These are phyloP conservation scores for Chesias legatella DNA, from an alignment of 2,888 invertebrate genomes.

Conservation along the genomic window DNA sequence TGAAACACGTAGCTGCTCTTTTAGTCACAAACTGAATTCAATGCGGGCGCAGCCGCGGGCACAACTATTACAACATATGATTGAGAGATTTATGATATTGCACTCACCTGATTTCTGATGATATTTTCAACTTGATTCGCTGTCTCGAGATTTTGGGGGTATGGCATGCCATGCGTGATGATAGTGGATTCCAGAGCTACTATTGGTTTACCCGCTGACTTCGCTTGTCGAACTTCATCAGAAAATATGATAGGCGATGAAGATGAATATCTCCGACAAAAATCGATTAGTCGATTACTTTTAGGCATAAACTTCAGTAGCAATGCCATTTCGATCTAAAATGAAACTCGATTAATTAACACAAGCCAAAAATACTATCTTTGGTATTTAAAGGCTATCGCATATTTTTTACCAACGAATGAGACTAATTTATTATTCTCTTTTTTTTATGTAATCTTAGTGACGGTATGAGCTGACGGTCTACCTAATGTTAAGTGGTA, in stretches of 20 bases:
- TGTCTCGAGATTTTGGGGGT: slow-evolving; percentile 93
- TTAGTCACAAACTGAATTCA: no score
- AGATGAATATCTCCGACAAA: slow-evolving; percentile 39
- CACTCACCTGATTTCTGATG: slow-evolving; percentile 84
- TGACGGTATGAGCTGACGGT: no score
- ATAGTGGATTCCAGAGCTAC: slow-evolving; percentile 98
- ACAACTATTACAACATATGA: no score
- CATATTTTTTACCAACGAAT: no score
- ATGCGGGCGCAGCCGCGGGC: no score
- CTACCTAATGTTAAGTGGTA: no score
- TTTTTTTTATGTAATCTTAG: no score
- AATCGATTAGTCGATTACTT: slow-evolving; percentile 33
- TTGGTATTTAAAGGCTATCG: slow-evolving; percentile 28
- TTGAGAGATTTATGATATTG: no score
- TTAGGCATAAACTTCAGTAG: slow-evolving; percentile 43
- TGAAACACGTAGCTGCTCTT: no score
- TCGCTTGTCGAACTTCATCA: slow-evolving; percentile 84
- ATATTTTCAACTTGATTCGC: slow-evolving; percentile 90
- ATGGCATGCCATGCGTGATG: slow-evolving; percentile 99
- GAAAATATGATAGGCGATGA: slow-evolving; percentile 60
- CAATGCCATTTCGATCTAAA: slow-evolving; percentile 54
- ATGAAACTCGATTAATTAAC: slow-evolving; percentile 39
- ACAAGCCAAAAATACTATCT: slow-evolving; percentile 32
- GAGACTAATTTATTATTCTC: no score
- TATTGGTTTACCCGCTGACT: slow-evolving; percentile 84